Conservation (phyloP, 2,113 vertebrate genomes). For the Felis chaus region DNA sequence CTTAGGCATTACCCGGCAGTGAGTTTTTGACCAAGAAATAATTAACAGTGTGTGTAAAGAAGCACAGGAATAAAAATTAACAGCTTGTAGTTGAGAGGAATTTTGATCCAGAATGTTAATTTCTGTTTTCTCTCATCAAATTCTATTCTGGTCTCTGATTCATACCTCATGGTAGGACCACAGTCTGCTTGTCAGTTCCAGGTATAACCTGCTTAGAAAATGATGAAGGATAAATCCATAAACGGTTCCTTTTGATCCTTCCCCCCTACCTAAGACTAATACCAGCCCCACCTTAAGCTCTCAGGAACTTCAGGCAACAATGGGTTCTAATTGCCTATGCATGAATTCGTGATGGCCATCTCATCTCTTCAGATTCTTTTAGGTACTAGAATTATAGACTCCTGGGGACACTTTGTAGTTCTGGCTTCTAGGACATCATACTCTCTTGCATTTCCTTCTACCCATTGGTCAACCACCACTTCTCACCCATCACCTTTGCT, state of each 20-base stretch:
- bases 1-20: neutral
- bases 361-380: neutral
- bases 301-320: neutral
- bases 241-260: neutral
- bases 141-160: neutral
- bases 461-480: neutral
- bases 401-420: neutral
- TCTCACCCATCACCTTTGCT: neutral
- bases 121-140: neutral
- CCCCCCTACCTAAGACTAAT: neutral
- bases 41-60: slow-evolving; percentile 6
- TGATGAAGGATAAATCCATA: neutral
- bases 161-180: neutral
- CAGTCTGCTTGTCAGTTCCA: neutral
- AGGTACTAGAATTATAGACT: neutral
- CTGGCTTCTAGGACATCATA: neutral
- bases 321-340: neutral
- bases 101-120: slow-evolving; percentile 22
- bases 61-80: neutral
- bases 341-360: neutral
- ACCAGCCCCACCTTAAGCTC: neutral
- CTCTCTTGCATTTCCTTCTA: neutral
- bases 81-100: neutral
- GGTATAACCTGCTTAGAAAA: neutral
- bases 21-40: slow-evolving; percentile 1